Percentiles rank a stretch among this genome's conserved stretches.
These are phyloP conservation scores for Toxonevra muliebris DNA, from an alignment of 2,888 invertebrate species.

Conservation along the genomic window DNA sequence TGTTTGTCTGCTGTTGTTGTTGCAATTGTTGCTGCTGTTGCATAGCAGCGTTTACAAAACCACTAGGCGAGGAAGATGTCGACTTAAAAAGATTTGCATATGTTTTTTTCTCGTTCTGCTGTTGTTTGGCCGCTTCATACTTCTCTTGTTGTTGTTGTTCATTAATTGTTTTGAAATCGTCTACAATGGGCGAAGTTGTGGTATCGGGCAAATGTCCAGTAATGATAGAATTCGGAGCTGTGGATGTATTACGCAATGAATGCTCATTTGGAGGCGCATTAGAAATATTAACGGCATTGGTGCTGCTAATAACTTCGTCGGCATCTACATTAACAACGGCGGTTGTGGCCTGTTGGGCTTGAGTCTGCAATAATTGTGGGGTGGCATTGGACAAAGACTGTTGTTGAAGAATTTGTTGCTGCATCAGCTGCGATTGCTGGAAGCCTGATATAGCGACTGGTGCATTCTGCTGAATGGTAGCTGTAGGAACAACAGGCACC, in stretches of 20 bases:
- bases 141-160: slow-evolving; percentile 62
- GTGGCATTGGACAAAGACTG: slow-evolving; percentile 33
- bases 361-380: slow-evolving; percentile 36
- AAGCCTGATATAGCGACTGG: slow-evolving; percentile 43
- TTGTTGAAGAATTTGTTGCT: slow-evolving; percentile 42
- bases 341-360: slow-evolving; percentile 28
- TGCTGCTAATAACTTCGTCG: slow-evolving; percentile 37
- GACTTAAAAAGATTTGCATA: slow-evolving; percentile 86
- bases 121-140: slow-evolving; percentile 61
- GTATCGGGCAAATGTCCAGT: slow-evolving; percentile 35
- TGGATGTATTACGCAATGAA: slow-evolving; percentile 28
- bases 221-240: slow-evolving; percentile 39
- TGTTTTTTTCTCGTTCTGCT: slow-evolving; percentile 80
- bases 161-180: slow-evolving; percentile 59
- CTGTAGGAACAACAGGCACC: slow-evolving; percentile 28
- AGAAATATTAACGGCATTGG: slow-evolving; percentile 27
- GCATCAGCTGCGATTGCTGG: slow-evolving; percentile 54
- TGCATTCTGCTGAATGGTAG: slow-evolving; percentile 42
- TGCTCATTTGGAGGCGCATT: slow-evolving; percentile 11
- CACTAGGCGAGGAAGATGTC: slow-evolving; percentile 58
- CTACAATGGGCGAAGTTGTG: slow-evolving; percentile 44
- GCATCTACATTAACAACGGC: slow-evolving; percentile 32
- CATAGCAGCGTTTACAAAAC: slow-evolving; percentile 61
- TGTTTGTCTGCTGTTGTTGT: slow-evolving; percentile 45
- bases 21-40: slow-evolving; percentile 63